Percentiles rank a stretch among this genome's conserved stretches.
phyloP scores from a whole-genome alignment of 2,113 vertebrate genomes.

The Pristiophorus japonicus region DNA sequence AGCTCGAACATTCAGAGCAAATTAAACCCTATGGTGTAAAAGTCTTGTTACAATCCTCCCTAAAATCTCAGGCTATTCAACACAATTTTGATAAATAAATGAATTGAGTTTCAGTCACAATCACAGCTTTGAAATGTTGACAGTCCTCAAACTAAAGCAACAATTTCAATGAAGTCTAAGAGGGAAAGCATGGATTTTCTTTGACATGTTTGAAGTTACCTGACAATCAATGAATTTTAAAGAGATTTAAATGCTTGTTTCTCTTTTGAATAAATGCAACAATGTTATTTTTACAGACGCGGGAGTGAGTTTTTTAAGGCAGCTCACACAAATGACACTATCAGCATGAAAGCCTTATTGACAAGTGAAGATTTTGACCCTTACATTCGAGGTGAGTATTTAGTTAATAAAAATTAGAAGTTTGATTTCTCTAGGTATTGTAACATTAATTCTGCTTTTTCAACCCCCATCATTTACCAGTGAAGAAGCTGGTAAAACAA shows the following conservation, averaged over 20 bases:
- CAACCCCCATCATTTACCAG: no score
- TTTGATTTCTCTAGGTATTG: not conserved
- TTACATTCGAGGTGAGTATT: slow-evolving; percentile 40
- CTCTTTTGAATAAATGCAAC: not conserved
- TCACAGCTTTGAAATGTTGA: not conserved
- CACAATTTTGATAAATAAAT: not conserved
- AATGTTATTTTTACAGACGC: slow-evolving; percentile 31
- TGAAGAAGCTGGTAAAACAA: not conserved
- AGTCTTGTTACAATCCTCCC: not conserved
- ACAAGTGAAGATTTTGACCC: slow-evolving; percentile 42
- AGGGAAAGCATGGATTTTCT: not conserved
- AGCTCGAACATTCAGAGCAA: not conserved
- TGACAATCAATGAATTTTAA: not conserved
- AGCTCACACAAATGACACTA: slow-evolving; percentile 42
- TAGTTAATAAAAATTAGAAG: not conserved
- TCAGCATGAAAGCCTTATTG: slow-evolving; percentile 38
- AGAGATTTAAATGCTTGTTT: not conserved
- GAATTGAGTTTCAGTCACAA: not conserved
- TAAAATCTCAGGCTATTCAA: not conserved
- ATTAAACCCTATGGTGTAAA: not conserved
- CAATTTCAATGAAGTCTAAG: not conserved
- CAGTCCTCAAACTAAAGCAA: not conserved
- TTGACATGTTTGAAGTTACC: not conserved
- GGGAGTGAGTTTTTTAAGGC: slow-evolving; percentile 41
- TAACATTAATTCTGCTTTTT: not conserved